Percentiles rank a stretch among this genome's conserved stretches.
Conservation (phyloP, 2,888 invertebrate genomes). For the Operophtera brumata region DNA sequence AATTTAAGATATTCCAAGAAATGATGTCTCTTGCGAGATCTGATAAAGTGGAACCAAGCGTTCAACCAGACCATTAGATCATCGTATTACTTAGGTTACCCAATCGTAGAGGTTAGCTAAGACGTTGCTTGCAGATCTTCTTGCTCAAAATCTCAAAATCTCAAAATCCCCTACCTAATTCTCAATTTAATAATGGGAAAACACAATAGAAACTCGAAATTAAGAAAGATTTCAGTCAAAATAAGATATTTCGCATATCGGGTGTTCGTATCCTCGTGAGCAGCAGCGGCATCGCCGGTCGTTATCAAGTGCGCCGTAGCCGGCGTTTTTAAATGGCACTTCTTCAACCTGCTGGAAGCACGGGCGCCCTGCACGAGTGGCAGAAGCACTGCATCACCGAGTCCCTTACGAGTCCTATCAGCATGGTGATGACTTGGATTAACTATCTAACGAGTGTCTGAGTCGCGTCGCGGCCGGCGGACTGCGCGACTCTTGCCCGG, state of each 20-base stretch:
- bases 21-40: not conserved
- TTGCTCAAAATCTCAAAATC: not conserved
- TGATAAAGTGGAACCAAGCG: not conserved
- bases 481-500: constrained; percentile 83
- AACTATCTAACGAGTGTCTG: constrained; percentile 74
- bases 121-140: not conserved
- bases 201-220: constrained; percentile 8
- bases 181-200: not conserved
- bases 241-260: constrained; percentile 35
- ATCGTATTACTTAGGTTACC: not conserved
- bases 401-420: constrained; percentile 94
- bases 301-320: constrained; percentile 25
- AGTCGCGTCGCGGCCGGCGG: constrained; percentile 79
- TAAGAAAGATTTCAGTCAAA: constrained; percentile 17
- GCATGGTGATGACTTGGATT: constrained; percentile 82
- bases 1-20: not conserved
- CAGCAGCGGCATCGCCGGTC: constrained; percentile 53
- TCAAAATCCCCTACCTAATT: too few relatives aligned
- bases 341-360: constrained; percentile 86
- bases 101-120: not conserved
- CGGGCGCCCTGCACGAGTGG: constrained; percentile 93
- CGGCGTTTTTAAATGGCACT: constrained; percentile 15
- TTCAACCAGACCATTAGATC: not conserved
- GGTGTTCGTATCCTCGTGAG: constrained; percentile 57
- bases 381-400: constrained; percentile 97